Base-by-base conservation (phyloP, 2,797 vertebrate species). In the Sphaeramia orbicularis region DNA sequence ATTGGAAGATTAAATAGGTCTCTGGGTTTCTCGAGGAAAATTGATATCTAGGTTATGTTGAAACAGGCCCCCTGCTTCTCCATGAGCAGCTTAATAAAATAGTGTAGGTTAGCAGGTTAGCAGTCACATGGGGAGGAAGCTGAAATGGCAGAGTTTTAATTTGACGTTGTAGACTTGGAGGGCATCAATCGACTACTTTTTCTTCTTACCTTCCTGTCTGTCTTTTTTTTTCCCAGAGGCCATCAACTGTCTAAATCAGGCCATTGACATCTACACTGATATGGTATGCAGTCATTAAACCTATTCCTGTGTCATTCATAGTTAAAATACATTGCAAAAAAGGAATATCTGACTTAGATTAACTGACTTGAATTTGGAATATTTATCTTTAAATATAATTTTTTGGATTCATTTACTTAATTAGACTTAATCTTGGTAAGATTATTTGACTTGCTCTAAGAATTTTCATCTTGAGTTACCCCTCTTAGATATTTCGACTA, bases 211-310 rank as follows among this genome's bases (percentile, higher is more conserved):
- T 36, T 61, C 43, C 40, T 27, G 0, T 86, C 92, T 88, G 83
- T 94, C 52, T 87, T 7, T 55, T 11, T 56, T 11, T 65, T 63
- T 62, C 64, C 78, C 88, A 99, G 98, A 99, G 97, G 98, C 98
- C 91, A 99, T 99, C 92, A 99, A 96, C 95, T 99, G 98, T 95
- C 93, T 99, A 95, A 98, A 99, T 74, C 96, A 96, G 92, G 96
- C 98, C 92, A 98, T 99, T 65, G 97, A 99, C 92, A 99, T 99
- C 93, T 99, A 99, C 93, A 99, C 98, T 7, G 98, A 99, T 93
- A 98, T 99, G 97, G 98, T 99, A 95, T 96, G 94, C 66, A 0
- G 5, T n/a, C 30, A 0, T 0, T 24, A 1, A 2, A 10, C 21
- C 7, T 2, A 11, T 30, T 8, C 15, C 16, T 35, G 16, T 11